Evolutionary conservation across 2,888 invertebrate genomes (phyloP).

Genomic region (Melieria crassipennis): DNA sequence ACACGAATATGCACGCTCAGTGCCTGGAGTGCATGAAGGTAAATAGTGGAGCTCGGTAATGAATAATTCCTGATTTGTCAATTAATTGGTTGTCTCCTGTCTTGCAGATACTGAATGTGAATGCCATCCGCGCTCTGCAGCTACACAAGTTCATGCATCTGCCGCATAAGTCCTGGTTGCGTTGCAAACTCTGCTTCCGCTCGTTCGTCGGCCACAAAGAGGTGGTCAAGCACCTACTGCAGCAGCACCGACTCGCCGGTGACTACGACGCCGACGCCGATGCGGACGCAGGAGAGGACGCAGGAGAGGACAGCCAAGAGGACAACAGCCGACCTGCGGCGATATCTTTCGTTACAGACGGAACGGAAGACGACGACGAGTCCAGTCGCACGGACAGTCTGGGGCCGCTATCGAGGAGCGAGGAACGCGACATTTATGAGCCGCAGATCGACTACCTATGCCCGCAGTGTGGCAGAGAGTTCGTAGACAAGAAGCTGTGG

Average conservation of each 20-base stretch:
- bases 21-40: conserved; percentile 57
- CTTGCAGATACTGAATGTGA: conserved; percentile 50
- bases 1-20: conserved; percentile 48
- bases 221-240: conserved; percentile 51
- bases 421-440: conserved; percentile 54
- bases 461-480: conserved; percentile 58
- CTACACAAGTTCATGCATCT: conserved; percentile 57
- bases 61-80: not conserved
- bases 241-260: conserved; percentile 50
- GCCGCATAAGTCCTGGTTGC: conserved; percentile 56
- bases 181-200: conserved; percentile 56
- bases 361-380: not conserved
- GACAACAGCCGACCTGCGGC: not conserved
- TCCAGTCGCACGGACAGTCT: too few relatives aligned
- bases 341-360: not conserved
- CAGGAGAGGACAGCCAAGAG: conserved; percentile 31
- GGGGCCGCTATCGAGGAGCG: conserved; percentile 35
- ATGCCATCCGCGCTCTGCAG: conserved; percentile 52
- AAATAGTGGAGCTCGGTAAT: conserved; percentile 11
- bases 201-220: conserved; percentile 49
- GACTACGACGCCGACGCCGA: conserved; percentile 30
- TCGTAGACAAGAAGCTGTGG: conserved; percentile 57
- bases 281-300: conserved; percentile 36
- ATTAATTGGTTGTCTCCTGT: not conserved
- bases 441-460: conserved; percentile 58